phyloP scores from a whole-genome alignment of 2,113 vertebrate genomes.

The Labeo rohita region DNA sequence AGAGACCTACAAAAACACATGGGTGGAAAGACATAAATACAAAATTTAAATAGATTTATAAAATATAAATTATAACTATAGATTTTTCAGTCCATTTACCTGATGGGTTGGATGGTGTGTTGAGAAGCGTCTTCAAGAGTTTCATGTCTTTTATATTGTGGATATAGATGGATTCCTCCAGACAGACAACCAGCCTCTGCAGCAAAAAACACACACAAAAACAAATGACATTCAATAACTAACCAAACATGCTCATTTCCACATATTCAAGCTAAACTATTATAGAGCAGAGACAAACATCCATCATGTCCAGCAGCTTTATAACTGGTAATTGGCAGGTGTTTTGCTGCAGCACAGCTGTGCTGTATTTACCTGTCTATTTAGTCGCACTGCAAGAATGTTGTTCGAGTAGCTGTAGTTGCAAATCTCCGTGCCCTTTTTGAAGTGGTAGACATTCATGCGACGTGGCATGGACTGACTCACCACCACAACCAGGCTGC shows the following conservation, averaged over 20 bases:
- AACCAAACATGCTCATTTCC: background rate
- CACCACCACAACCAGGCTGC: slow-evolving; percentile 95
- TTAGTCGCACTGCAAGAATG: slow-evolving; percentile 88
- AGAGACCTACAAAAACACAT: slow-evolving; percentile 67
- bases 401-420: slow-evolving; percentile 93
- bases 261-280: background rate
- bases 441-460: slow-evolving; percentile 98
- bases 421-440: slow-evolving; percentile 97
- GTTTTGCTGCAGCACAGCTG: background rate
- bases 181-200: slow-evolving; percentile 88
- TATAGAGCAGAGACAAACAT: background rate
- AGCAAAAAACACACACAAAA: background rate
- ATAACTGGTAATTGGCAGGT: background rate
- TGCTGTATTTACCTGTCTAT: slow-evolving; percentile 83
- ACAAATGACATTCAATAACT: background rate
- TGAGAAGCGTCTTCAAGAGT: slow-evolving; percentile 88
- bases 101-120: slow-evolving; percentile 87
- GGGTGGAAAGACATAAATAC: background rate
- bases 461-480: slow-evolving; percentile 84
- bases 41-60: background rate
- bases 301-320: background rate
- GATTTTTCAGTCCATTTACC: slow-evolving; percentile 65
- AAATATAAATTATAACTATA: background rate
- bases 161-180: slow-evolving; percentile 90
- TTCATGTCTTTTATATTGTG: slow-evolving; percentile 95